Evolutionary conservation across 2,797 vertebrate species (phyloP).

Genomic region (Cirrhinus mrigala): DNA sequence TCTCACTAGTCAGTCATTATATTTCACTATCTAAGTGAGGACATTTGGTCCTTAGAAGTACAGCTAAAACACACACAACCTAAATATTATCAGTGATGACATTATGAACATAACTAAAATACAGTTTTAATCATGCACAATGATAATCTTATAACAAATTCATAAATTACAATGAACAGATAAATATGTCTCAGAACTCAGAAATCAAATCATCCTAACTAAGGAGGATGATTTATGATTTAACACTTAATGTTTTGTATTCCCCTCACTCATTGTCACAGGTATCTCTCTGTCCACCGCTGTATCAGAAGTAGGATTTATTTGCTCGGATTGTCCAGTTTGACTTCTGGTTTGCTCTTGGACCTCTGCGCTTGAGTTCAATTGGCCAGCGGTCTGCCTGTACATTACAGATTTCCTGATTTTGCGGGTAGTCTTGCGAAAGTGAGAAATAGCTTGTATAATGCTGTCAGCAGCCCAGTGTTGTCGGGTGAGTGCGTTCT

Average conservation of each 20-base stretch:
- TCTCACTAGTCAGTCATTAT: neutral
- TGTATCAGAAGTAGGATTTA: neutral
- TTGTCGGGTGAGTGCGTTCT: slow-evolving; percentile 81
- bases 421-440: slow-evolving; percentile 58
- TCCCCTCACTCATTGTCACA: neutral
- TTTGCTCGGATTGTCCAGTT: slow-evolving; percentile 17
- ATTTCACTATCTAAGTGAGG: neutral
- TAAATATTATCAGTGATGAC: neutral
- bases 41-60: neutral
- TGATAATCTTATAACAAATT: neutral
- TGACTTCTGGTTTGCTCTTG: neutral
- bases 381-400: slow-evolving; percentile 12
- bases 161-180: slow-evolving; percentile 3
- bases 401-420: slow-evolving; percentile 43
- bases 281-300: neutral
- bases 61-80: neutral
- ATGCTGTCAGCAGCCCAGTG: slow-evolving; percentile 85
- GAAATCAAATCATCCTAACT: neutral
- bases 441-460: slow-evolving; percentile 73
- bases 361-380: neutral
- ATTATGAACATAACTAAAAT: neutral
- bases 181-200: neutral
- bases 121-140: neutral
- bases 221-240: neutral
- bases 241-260: neutral